These are phyloP conservation scores for Mythimna loreyi DNA, from an alignment of 2,888 invertebrate genomes.

Conservation along the genomic window DNA sequence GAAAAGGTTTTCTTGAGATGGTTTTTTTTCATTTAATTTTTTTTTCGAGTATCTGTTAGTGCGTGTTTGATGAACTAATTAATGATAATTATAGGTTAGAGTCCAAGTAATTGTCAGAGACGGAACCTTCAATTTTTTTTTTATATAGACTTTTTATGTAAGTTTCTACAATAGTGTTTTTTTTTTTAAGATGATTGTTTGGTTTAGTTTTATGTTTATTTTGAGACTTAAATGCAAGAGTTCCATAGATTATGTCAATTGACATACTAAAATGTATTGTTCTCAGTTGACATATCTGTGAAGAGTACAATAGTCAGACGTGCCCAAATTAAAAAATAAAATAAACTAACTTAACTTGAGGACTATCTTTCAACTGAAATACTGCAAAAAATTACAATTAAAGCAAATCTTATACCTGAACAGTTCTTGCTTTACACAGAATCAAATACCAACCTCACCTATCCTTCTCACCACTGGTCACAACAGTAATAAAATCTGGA, in stretches of 20 bases:
- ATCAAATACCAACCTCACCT: constrained; percentile 33
- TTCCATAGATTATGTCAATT: not conserved
- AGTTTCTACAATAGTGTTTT: not conserved
- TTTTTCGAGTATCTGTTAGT: too few species aligned
- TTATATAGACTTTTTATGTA: too few species aligned
- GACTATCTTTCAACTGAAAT: not conserved
- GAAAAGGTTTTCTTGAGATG: not conserved
- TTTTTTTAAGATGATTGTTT: too few species aligned
- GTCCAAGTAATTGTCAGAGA: not conserved
- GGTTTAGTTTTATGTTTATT: not conserved
- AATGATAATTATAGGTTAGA: not conserved
- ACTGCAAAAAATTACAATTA: not conserved
- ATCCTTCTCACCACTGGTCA: constrained; percentile 27
- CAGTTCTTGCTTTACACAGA: constrained; percentile 3
- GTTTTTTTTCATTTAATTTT: not conserved
- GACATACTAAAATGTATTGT: too few species aligned
- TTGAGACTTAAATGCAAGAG: not conserved
- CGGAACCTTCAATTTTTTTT: not conserved
- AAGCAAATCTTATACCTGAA: not conserved
- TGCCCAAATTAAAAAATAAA: too few species aligned
- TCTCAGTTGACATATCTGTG: too few species aligned
- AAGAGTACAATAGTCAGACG: too few species aligned
- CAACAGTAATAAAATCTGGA: constrained; percentile 62
- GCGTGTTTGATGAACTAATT: not conserved
- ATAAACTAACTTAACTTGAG: not conserved